These are phyloP conservation scores for Antitype chi DNA, from an alignment of 2,888 invertebrate species.

Conservation along the genomic window DNA sequence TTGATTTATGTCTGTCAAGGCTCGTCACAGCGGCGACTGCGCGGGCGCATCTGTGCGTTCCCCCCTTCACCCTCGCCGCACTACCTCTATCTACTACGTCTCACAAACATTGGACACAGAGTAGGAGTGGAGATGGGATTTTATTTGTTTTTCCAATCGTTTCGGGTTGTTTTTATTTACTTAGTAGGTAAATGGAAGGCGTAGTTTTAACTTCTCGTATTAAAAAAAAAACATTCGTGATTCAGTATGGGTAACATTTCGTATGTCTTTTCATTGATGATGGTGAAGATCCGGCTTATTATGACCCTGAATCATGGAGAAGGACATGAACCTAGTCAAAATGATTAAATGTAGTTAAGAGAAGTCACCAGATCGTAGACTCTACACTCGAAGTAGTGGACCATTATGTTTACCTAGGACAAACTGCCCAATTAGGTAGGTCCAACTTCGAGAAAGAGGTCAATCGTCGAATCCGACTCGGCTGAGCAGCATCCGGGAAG, in stretches of 20 bases:
- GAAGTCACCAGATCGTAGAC: no score
- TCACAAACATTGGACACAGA: slow-evolving; percentile 78
- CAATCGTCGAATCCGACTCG: no score
- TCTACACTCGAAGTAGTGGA: no score
- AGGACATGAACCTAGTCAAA: not conserved
- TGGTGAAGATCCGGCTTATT: not conserved
- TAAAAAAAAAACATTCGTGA: no score
- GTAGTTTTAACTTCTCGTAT: not conserved
- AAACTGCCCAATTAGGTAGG: no score
- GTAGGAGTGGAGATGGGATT: slow-evolving; percentile 57
- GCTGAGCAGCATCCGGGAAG: no score
- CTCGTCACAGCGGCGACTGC: slow-evolving; percentile 88
- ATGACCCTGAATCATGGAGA: not conserved
- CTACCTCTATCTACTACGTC: slow-evolving; percentile 53
- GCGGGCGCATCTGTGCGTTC: slow-evolving; percentile 83
- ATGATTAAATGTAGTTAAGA: no score
- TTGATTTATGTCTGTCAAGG: slow-evolving; percentile 90
- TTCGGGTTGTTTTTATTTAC: slow-evolving; percentile 24
- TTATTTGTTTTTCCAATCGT: slow-evolving; percentile 39
- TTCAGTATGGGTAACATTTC: not conserved
- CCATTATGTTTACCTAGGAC: no score
- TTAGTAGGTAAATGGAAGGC: not conserved
- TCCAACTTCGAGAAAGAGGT: no score
- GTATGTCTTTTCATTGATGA: not conserved
- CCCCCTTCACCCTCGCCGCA: slow-evolving; percentile 53